Base-by-base conservation (phyloP, 2,797 vertebrate species). In the Microctenopoma stevenorrisi region DNA sequence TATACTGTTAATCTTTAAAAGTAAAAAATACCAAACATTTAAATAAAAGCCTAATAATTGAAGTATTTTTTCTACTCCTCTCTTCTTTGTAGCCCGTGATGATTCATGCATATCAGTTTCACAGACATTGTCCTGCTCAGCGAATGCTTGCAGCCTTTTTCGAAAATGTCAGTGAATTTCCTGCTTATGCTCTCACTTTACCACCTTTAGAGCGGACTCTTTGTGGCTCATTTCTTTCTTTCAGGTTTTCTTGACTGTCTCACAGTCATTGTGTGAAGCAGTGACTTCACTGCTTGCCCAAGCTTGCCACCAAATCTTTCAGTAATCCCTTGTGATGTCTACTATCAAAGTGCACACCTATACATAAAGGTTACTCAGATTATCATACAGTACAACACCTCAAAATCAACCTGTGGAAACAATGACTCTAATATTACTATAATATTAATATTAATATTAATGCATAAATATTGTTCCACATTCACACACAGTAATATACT, bases 121-220 rank as follows among this genome's bases (percentile, higher is more conserved):
- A 44, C 43, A 50, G 1, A 43, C 33, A 25, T 47, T 14, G 53
- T 48, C 40, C 14, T 0, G 2, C 16, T 63, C 37, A 38, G 46
- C 4, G 22, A 8, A 28, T 15, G n/a, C 46, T 57, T 40, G 30
- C 8, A 55, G 18, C 25, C 1, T 47, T 76, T 47, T 76, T 47
- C 15, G 4, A 22, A 72, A 83, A 84, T 76, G 77, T 82, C 82
- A 80, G 37, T 76, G 81, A 59, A 51, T 74, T 76, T 80, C 51
- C 52, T 9, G 0, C 65, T 54, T 67, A 57, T 35, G n/a, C 30
- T 84, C 64, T 74, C 59, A 65, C 47, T 71, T 54, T 46, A 50
- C 56, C 83, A 82, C 71, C 52, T 76, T 68, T n/a, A 15, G 30
- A 30, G 15, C 4, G 11, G 48, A 33, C 33, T 8, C 10, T 6